Evolutionary conservation across 2,888 invertebrate species (phyloP).

Genomic region (Pandemis heparana): DNA sequence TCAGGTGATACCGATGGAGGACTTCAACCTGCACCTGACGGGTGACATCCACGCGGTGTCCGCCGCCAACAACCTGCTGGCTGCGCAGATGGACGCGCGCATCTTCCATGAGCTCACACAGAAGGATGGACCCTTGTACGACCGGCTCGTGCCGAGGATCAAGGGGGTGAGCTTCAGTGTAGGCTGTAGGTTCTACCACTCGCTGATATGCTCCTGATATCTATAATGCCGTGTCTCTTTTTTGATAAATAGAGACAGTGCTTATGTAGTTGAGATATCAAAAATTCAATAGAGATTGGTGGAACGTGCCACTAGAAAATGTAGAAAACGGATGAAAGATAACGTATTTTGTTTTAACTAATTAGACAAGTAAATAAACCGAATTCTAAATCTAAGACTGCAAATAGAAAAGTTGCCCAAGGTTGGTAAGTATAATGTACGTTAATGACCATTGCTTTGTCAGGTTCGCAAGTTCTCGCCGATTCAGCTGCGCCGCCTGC

Average conservation of each 20-base stretch:
- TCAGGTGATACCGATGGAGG: slow-evolving; percentile 99
- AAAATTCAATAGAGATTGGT: no score
- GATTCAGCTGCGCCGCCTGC: slow-evolving; percentile 92
- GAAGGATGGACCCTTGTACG: slow-evolving; percentile 92
- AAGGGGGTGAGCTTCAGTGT: slow-evolving; percentile 87
- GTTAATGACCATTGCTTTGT: neutral
- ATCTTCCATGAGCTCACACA: slow-evolving; percentile 99
- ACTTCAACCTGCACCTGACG: slow-evolving; percentile 98
- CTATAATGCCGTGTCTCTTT: no score
- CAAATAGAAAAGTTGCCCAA: no score
- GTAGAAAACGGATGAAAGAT: no score
- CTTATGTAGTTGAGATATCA: no score
- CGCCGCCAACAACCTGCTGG: slow-evolving; percentile 98
- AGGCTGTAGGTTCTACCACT: neutral
- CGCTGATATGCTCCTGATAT: no score
- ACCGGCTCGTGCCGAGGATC: slow-evolving; percentile 93
- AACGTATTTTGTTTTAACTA: no score
- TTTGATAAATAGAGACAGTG: no score
- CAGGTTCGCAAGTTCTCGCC: slow-evolving; percentile 89
- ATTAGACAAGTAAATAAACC: no score
- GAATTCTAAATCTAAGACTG: no score
- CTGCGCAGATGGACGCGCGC: slow-evolving; percentile 98
- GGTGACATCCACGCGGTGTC: slow-evolving; percentile 99
- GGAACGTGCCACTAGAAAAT: no score
- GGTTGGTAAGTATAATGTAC: no score